Base-by-base conservation (phyloP, 92 coral and sea anemone genomes). In the Isaurus tuberculatus region DNA sequence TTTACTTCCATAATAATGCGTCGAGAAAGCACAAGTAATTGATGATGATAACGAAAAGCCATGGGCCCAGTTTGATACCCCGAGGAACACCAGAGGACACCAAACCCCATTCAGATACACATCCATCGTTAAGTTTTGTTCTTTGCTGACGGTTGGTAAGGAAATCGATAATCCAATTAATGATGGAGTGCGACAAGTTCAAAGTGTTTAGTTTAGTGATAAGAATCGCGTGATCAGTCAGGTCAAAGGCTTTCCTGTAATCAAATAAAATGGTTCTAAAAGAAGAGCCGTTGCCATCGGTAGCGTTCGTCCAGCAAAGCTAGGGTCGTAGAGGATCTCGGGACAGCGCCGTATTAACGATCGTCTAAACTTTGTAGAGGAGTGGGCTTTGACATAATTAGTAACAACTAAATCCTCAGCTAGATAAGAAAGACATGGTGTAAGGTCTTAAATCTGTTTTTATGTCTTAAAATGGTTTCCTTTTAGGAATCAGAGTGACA, bases 161-260 rank as follows among this genome's bases (percentile, higher is more conserved):
- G 65, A 57, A 57, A 57, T 57, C 65, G 5, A 57, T 57, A 57
- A 57, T 57, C 65, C 65, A 57, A 23, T 3, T 57, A 57, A 57
- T 57, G 65, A 57, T 57, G 9, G 3, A 57, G 27, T 23, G 22
- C 27, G 65, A 20, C 27, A 57, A 23, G 22, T 57, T 57, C 65
- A 57, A 23, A 57, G 65, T 8, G 16, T 2, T 57, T 57, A 57
- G 8, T 57, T 57, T 57, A 0, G 23, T 57, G 65, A 57, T 57
- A 57, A 57, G 65, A 57, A 57, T 57, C 65, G 0, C 16, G 65
- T 57, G 65, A 23, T 57, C 27, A 57, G 9, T 75, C 64, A 33
- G 53, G 25, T 70, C 77, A 31, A 70, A 70, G 77, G 77, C 4
- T 70, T 70, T 31, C 77, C 34, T 32, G 42, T 70, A 70, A 70